Evolutionary conservation across 2,888 invertebrate genomes (phyloP), one percentile per base, ranked within the genome.

Genomic region (Agonopterix heracliana): DNA sequence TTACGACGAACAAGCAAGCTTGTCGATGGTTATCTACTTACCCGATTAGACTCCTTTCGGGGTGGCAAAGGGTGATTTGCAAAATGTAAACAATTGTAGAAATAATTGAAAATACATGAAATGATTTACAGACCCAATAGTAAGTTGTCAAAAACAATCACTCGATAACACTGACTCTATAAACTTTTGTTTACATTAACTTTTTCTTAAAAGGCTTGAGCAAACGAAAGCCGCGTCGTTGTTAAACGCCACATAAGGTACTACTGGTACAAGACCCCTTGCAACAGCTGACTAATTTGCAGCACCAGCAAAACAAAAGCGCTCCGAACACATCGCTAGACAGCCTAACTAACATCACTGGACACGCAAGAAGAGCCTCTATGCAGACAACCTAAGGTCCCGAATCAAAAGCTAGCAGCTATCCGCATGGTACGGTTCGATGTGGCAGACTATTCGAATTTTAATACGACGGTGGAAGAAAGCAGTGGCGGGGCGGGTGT

Each of bases 281-380:
- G 68, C 70, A 81, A 81, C 85, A 86, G 85, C 86, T 87, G 86
- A 81, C 81, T 76, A 78, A 81, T 80, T 82, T 82, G 78, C 81
- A 76, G 68, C 61, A 71, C 74, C 65, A 79, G 74, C 83, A 82
- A 82, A 84, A 85, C 81, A 85, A 79, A 62, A 74, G 71, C 68
- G 52, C 50, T 54, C 49, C 50, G 50, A 51, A 53, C 51, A 46
- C 54, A 57, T 55, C 48, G 56, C 54, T 50, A 47, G 66, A 71
- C 56, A 59, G 47, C 74, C 52, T 53, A 78, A 74, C 54, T 46
- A 63, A 64, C 56, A 34, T 48, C 54, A 55, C 54, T 51, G 58
- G 60, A 26, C 57, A 71, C 50, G 41, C 71, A 51, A 80, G 60
- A 74, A 73, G 53, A 60, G 55, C 61, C 74, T 66, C 59, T 84